Conservation (phyloP, 2,888 invertebrate genomes). For the Gymnosoma rotundatum region DNA sequence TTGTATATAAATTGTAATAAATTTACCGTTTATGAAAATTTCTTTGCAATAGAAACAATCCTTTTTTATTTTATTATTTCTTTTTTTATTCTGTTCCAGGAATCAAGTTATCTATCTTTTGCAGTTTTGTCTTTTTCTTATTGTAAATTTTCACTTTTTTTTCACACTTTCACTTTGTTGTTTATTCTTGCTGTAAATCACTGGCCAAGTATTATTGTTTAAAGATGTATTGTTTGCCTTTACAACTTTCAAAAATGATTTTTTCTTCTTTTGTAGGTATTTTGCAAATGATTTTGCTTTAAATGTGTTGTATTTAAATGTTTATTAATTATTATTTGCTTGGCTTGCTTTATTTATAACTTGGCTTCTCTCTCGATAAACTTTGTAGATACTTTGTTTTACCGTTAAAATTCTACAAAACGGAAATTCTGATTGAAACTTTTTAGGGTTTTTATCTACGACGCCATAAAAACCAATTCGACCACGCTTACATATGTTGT, state of each 20-base stretch:
- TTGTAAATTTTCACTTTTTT: constrained; percentile 7
- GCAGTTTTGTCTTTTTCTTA: background rate
- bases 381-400: constrained; percentile 5
- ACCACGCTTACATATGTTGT: constrained; percentile 15
- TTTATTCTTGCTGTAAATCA: constrained; percentile 16
- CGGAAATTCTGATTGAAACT: constrained; percentile 49
- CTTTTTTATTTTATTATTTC: background rate
- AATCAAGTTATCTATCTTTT: background rate
- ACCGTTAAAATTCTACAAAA: constrained; percentile 37
- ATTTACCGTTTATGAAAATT: background rate
- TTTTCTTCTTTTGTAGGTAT: constrained; percentile 17
- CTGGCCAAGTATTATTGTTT: background rate
- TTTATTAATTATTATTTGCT: constrained; percentile 26
- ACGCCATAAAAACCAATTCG: constrained; percentile 9
- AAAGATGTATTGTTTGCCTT: constrained; percentile 2
- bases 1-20: background rate
- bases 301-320: background rate
- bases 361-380: background rate
- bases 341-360: constrained; percentile 35
- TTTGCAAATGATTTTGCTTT: constrained; percentile 9
- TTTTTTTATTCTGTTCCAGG: background rate
- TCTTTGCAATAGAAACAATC: background rate
- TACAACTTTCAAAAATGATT: constrained; percentile 58
- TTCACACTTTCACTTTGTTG: constrained; percentile 63
- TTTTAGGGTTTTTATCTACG: constrained; percentile 30